phyloP scores from a whole-genome alignment of 2,113 vertebrate species.

The Bos taurus region ARS-UCD2.0 NC_037328.1:99033501-99034000 shows the following conservation, averaged over 20 bases:
- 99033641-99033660: not conserved
- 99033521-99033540: not conserved
- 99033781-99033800: not conserved
- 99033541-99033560: not conserved
- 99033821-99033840: not conserved
- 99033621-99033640: not conserved
- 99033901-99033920: not conserved
- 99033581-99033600: not conserved
- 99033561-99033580: not conserved
- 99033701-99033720: not conserved
- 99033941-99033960: not conserved
- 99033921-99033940: not conserved
- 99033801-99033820: not conserved
- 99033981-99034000: not conserved
- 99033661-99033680: not conserved
- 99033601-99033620: not conserved
- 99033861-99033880: not conserved
- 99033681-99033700: not conserved
- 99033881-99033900: conserved; percentile 11
- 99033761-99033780: not conserved
- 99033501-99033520: not conserved
- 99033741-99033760: not conserved
- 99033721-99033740: not conserved
- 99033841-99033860: not conserved
- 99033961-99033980: not conserved